phyloP scores from a whole-genome alignment of 2,113 vertebrate species.

The Baryphthengus martii region DNA sequence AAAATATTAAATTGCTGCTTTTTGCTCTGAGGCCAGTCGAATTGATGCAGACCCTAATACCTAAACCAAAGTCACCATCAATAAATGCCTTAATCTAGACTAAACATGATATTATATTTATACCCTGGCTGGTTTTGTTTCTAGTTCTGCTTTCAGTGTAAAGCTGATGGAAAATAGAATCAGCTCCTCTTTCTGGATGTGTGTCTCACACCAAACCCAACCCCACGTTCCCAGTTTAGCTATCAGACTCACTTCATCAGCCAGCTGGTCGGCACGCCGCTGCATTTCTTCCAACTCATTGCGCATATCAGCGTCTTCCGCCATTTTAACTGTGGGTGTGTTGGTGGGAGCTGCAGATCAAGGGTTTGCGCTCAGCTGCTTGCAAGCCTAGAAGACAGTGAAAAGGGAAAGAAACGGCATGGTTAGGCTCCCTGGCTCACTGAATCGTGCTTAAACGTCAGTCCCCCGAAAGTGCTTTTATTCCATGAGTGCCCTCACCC shows the following conservation, averaged over 20 bases:
- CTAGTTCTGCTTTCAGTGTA: not conserved
- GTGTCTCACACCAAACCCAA: not conserved
- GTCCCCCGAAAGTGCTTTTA: not conserved
- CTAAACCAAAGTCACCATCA: slow-evolving; percentile 35
- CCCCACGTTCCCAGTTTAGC: not conserved
- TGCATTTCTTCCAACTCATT: slow-evolving; percentile 99
- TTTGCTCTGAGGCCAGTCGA: slow-evolving; percentile 30
- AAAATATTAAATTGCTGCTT: slow-evolving; percentile 52
- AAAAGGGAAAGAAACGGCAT: slow-evolving; percentile 4
- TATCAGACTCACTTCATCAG: slow-evolving; percentile 85
- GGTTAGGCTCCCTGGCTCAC: not conserved
- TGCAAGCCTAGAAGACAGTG: slow-evolving; percentile 64
- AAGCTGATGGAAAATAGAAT: not conserved
- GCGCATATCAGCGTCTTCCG: slow-evolving; percentile 97
- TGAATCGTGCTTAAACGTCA: not conserved
- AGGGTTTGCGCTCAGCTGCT: slow-evolving; percentile 56
- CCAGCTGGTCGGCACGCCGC: slow-evolving; percentile 94
- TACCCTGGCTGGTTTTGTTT: not conserved
- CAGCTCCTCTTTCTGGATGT: not conserved
- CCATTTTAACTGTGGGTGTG: slow-evolving; percentile 84
- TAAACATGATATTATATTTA: not conserved
- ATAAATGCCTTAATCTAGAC: slow-evolving; percentile 6
- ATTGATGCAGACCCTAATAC: slow-evolving; percentile 27
- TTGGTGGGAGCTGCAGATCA: slow-evolving; percentile 69
- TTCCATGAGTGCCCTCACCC: not conserved